Percentiles rank a stretch among this genome's conserved stretches.
These are phyloP conservation scores for Neopelma chrysocephalum DNA, from an alignment of 2,797 vertebrate genomes.

Conservation along the genomic window DNA sequence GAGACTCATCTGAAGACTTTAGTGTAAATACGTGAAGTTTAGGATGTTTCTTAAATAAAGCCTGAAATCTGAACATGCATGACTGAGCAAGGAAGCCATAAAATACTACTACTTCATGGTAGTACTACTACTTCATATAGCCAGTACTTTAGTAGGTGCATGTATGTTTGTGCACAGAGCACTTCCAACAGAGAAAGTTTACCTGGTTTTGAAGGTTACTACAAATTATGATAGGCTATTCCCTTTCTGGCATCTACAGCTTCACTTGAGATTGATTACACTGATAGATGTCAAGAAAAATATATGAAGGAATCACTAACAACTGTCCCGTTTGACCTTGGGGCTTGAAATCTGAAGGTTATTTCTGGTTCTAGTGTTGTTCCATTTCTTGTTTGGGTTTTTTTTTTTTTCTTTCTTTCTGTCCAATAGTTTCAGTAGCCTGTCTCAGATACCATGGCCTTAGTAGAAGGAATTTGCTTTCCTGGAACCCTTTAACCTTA, in stretches of 20 bases:
- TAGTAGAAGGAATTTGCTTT: constrained; percentile 3
- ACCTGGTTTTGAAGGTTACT: constrained; percentile 68
- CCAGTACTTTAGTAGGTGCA: background rate
- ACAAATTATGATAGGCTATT: constrained; percentile 69
- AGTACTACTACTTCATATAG: background rate
- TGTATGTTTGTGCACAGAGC: background rate
- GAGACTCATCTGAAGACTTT: background rate
- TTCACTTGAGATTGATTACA: constrained; percentile 66
- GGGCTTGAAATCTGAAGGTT: constrained; percentile 62
- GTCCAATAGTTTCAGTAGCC: background rate
- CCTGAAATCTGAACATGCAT: background rate
- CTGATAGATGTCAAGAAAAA: constrained; percentile 66
- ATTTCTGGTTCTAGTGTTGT: constrained; percentile 15
- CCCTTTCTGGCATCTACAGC: constrained; percentile 61
- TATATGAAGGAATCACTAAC: constrained; percentile 59
- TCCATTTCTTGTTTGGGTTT: background rate
- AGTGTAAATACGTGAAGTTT: background rate
- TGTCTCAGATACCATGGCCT: background rate
- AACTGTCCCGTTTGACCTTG: constrained; percentile 71
- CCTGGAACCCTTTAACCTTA: background rate
- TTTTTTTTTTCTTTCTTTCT: background rate
- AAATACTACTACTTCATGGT: background rate
- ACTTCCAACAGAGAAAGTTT: background rate
- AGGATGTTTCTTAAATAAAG: background rate
- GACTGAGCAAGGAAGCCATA: background rate